A percentile compares a stretch with the other conserved stretches of the same genome.
These are phyloP conservation scores for Lynx canadensis DNA, from an alignment of 2,113 vertebrate genomes.

Conservation along the genomic window DNA sequence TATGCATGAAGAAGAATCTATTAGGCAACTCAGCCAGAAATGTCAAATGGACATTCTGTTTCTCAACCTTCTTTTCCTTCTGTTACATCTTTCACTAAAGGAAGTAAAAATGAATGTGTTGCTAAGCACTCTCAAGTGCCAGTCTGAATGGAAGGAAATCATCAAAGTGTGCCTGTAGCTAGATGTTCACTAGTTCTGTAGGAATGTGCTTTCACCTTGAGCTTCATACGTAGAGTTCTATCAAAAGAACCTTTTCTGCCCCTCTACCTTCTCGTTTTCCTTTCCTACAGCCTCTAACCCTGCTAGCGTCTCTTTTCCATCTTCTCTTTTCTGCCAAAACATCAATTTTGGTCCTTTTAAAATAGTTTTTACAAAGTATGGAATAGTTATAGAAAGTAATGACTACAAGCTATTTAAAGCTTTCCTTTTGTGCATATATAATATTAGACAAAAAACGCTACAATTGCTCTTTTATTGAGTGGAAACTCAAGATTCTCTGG, in stretches of 20 bases:
- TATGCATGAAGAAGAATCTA: background rate
- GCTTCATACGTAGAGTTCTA: background rate
- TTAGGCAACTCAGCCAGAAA: background rate
- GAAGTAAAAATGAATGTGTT: background rate
- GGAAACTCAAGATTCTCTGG: background rate
- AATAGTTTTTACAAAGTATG: background rate
- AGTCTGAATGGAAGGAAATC: background rate
- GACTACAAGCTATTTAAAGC: background rate
- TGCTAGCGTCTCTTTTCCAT: background rate
- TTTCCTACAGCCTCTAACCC: fast-evolving
- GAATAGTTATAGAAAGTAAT: background rate
- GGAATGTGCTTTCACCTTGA: background rate
- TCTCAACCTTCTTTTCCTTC: slow-evolving; percentile 30
- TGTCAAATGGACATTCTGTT: background rate
- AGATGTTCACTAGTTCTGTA: background rate
- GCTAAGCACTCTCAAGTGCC: background rate
- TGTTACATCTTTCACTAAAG: background rate
- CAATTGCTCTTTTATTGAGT: slow-evolving; percentile 24
- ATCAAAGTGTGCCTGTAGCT: background rate
- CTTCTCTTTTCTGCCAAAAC: background rate
- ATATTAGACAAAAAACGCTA: background rate
- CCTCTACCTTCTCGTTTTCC: background rate
- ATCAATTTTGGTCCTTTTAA: background rate
- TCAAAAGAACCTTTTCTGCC: background rate
- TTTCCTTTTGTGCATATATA: background rate